phyloP scores from a whole-genome alignment of 1,140 invertebrate species.

The Trachelipus rathkii region DNA sequence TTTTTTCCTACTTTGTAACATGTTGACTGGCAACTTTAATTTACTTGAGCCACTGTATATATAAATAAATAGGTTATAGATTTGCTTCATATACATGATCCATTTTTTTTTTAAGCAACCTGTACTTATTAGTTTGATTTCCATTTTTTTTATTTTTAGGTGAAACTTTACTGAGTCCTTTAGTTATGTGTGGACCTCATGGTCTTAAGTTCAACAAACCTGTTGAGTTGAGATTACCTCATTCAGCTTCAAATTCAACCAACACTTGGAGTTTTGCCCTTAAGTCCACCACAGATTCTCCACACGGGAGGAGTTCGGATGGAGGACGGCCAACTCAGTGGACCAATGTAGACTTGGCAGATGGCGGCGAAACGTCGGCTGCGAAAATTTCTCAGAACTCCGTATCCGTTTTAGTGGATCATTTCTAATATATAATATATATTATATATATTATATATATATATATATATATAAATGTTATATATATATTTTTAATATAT shows the following conservation, averaged over 20 bases:
- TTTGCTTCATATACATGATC: background rate
- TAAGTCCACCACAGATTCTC: slow-evolving; percentile 71
- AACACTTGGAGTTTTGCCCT: slow-evolving; percentile 57
- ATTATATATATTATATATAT: background rate
- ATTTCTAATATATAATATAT: slow-evolving; percentile 62
- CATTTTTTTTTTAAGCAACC: background rate
- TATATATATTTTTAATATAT: too few species aligned
- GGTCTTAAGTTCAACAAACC: slow-evolving; percentile 80
- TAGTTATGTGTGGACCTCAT: slow-evolving; percentile 92
- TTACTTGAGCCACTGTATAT: too few species aligned
- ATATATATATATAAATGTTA: too few species aligned
- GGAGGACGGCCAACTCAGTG: slow-evolving; percentile 63
- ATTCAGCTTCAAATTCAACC: slow-evolving; percentile 54
- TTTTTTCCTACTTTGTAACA: too few species aligned
- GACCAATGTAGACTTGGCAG: slow-evolving; percentile 58
- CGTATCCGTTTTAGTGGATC: slow-evolving; percentile 81
- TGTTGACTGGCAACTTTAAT: too few species aligned
- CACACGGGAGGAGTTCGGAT: slow-evolving; percentile 53
- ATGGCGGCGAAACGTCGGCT: slow-evolving; percentile 49
- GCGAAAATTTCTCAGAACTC: slow-evolving; percentile 61
- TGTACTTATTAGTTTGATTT: background rate
- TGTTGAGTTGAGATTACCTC: slow-evolving; percentile 69
- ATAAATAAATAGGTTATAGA: too few species aligned
- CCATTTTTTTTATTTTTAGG: slow-evolving; percentile 56
- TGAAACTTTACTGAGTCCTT: slow-evolving; percentile 84